Base-by-base conservation (phyloP, 1,140 invertebrate genomes). In the Drosophila lacteicornis region DNA sequence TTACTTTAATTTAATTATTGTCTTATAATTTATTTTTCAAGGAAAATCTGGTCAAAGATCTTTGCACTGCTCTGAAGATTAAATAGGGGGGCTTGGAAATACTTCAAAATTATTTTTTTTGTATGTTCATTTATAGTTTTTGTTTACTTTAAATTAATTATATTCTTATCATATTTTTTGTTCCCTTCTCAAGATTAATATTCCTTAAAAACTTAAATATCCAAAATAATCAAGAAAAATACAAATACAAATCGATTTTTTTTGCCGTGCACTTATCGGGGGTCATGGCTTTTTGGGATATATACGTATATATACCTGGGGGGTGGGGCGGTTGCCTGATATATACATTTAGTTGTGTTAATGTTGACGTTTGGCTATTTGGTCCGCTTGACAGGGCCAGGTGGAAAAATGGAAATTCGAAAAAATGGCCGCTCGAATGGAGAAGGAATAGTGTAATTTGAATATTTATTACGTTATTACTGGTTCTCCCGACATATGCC, bases 381-480 rank as follows among this genome's bases (percentile, higher is more conserved):
- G 79, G 30, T 61, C 25, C 45, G 17, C 36, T 46, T 43, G 50
- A 9, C 8, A 19, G 13, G 50, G 75, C 79, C 82, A 85, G 82
- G 82, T 85, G 81, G 68, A 84, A 73, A 73, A 73, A 73, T 73
- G 67, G 70, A 60, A 73, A 78, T 78, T 78, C 65, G 75, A 77
- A 77, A 77, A 71, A 73, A 83, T 78, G 75, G 74, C 63, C 75
- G 56, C 63, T 73, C 38, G 19, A 73, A 73, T 63, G 78, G 60
- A 38, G 19, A 56, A 60, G 75, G 63, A 76, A 79, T 68, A 69
- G 59, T 83, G 74, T 88, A 84, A 88, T 88, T 88, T 88, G 84
- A 88, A 88, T 88, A 88, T 88, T 88, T 88, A 88, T 88, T 88
- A 88, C 85, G 80, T 90, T 84, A 87, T 87, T 71, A 68, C 53